Evolutionary conservation across 2,797 vertebrate species (phyloP).

Genomic region (Aulostomus chinensis): DNA sequence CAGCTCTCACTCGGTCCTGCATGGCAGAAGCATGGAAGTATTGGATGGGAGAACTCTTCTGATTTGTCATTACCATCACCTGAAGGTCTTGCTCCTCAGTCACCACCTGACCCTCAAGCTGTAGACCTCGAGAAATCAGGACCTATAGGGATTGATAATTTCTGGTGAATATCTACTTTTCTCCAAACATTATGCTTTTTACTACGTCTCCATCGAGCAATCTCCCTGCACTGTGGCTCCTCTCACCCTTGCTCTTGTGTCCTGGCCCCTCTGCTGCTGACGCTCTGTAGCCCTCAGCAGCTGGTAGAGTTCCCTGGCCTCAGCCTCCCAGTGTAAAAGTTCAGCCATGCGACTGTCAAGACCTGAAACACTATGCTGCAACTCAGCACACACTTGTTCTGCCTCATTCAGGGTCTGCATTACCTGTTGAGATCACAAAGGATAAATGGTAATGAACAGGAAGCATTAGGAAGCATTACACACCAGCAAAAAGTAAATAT

Average conservation of each 20-base stretch:
- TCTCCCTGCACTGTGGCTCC: too few relatives aligned
- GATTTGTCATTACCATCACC: slow-evolving; percentile 72
- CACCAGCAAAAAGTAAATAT: too few relatives aligned
- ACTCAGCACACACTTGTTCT: slow-evolving; percentile 76
- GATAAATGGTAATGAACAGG: fast-evolving
- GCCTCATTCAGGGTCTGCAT: slow-evolving; percentile 77
- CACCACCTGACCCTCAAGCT: slow-evolving; percentile 85
- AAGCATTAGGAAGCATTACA: too few relatives aligned
- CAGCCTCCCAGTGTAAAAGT: slow-evolving; percentile 79
- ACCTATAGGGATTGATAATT: slow-evolving; percentile 64
- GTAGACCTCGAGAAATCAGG: slow-evolving; percentile 84
- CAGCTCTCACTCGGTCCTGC: slow-evolving; percentile 80
- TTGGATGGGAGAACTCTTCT: slow-evolving; percentile 81
- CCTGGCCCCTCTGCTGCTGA: slow-evolving; percentile 58
- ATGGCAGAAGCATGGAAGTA: slow-evolving; percentile 77
- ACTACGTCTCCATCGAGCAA: neutral
- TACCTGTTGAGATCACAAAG: slow-evolving; percentile 56
- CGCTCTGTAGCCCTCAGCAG: slow-evolving; percentile 62
- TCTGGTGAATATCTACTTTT: neutral
- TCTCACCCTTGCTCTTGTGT: slow-evolving; percentile 70
- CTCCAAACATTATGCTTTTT: neutral
- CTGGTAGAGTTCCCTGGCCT: slow-evolving; percentile 75
- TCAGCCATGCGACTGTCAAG: slow-evolving; percentile 80
- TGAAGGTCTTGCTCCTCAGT: slow-evolving; percentile 86
- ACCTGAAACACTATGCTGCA: slow-evolving; percentile 75